Base-by-base conservation (phyloP, 2,797 vertebrate species). In the Tangara arthus region DNA sequence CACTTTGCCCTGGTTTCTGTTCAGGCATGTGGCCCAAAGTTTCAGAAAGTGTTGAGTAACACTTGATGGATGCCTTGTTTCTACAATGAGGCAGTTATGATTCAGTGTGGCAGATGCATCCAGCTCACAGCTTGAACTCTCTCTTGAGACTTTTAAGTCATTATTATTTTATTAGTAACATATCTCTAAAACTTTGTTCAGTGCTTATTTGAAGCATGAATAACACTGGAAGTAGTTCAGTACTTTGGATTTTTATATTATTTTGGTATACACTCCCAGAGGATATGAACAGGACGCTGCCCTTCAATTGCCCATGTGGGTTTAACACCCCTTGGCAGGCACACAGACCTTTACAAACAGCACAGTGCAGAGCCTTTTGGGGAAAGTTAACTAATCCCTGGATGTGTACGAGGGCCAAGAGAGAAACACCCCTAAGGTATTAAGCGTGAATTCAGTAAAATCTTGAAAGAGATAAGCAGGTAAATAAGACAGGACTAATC, bases 21-120 rank as follows among this genome's bases (percentile, higher is more conserved):
- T 79, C 35, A 84, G 84, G 89, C 66, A 64, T 9, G 41, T 15
- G 75, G 64, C 57, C 60, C 68, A 39, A 66, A 41, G 41, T 60
- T 70, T 52, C 82, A 80, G 72, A 47, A 73, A 73, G 39, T 50
- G 59, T 94, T 95, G 87, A 85, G 82, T 93, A 95, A 87, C 18
- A 66, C 47, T 61, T 82, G 82, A 87, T 2, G 2, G 12, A 61
- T 87, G 35, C 35, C 41, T 59, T 4, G 34, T 56, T 61, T 66
- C 11, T 21, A 63, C 56, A 82, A 71, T 21, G 32, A 91, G 26
- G 60, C 56, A 80, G 32, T 12, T 4, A 0, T 52, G 65, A 94
- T 59, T 89, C 77, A 68, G 37, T 11, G 21, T 27, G 60, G 61
- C 46, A 92, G 52, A 73, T 42, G 21, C 27, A 68, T 53, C 42